Base-by-base conservation (phyloP, 2,797 vertebrate genomes). In the Lagodon rhomboides region DNA sequence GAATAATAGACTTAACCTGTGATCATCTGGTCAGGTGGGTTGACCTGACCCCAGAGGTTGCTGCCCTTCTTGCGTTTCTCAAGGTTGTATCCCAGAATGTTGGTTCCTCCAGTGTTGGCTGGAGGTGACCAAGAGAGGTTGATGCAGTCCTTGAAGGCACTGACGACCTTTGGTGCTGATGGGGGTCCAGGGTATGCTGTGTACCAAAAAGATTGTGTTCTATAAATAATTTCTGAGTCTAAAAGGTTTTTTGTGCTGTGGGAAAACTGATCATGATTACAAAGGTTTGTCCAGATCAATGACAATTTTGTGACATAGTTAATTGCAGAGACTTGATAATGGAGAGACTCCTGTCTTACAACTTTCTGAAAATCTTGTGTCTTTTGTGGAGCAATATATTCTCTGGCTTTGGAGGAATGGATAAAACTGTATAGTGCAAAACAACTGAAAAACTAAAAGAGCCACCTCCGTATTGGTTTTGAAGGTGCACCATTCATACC, bases 1-100 rank as follows among this genome's bases (percentile, higher is more conserved):
- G 25, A 61, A 62, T 60, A 20, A 69, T 43, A 27, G 34, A 72
- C 12, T 47, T 47, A 61, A 98, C 97, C 95, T 89, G 66, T 86
- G 79, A 97, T 73, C 1, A 95, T 95, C 16, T 92, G 63, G 0
- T 92, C 92, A 1, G 84, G 93, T 65, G 87, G 87, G 82, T 95
- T 93, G 79, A 97, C 96, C 5, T 84, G 84, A 16, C 89, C 87
- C 98, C 98, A 99, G 38, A 94, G 76, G 62, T 91, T 93, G 83
- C 96, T 97, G 5, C 97, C 97, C 68, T 95, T 97, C 92, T 97
- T 97, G 85, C 97, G 95, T 82, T 97, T 99, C 77, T 99, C 97
- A 38, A 98, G 5, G 0, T 95, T 87, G 80, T 98, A 99, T 47
- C 98, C 97, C 66, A 96, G 69, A 82, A 98, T 95, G 66, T 56